Percentiles rank a stretch among this genome's conserved stretches.
phyloP scores from a whole-genome alignment of 1,140 invertebrate genomes.

The Brachionus rubens region DNA sequence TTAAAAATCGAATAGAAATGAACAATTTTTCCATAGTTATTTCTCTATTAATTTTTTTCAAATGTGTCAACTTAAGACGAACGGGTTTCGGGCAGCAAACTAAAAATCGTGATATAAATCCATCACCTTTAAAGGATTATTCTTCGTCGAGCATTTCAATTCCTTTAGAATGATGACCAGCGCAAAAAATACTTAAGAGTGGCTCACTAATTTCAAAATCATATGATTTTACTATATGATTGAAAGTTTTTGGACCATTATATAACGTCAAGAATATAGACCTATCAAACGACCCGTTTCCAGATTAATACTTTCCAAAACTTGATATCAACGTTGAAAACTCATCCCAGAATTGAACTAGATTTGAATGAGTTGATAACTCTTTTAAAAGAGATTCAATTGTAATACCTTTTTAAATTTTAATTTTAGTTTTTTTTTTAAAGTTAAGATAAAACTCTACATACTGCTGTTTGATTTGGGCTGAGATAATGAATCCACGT shows the following conservation, averaged over 20 bases:
- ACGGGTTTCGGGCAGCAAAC: neutral
- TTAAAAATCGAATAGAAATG: neutral
- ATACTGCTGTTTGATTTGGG: too few relatives aligned
- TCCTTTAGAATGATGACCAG: neutral
- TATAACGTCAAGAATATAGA: neutral
- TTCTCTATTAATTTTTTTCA: neutral
- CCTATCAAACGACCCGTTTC: conserved; percentile 7
- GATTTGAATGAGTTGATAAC: neutral
- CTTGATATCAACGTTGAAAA: neutral
- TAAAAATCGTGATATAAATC: conserved; percentile 4
- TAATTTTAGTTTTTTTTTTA: too few relatives aligned
- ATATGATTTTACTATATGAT: neutral
- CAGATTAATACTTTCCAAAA: neutral
- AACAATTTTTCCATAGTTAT: neutral
- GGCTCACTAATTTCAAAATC: neutral
- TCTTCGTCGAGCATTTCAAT: neutral
- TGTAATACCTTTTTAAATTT: neutral
- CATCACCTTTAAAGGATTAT: neutral
- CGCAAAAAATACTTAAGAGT: neutral
- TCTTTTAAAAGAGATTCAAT: neutral
- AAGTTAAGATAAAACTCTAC: too few relatives aligned
- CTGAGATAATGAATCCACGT: too few relatives aligned
- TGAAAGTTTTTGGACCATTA: neutral
- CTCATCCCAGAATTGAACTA: neutral
- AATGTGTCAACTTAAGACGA: neutral